Conservation (phyloP, 1,140 invertebrate genomes). For the Procambarus virginalis region DNA sequence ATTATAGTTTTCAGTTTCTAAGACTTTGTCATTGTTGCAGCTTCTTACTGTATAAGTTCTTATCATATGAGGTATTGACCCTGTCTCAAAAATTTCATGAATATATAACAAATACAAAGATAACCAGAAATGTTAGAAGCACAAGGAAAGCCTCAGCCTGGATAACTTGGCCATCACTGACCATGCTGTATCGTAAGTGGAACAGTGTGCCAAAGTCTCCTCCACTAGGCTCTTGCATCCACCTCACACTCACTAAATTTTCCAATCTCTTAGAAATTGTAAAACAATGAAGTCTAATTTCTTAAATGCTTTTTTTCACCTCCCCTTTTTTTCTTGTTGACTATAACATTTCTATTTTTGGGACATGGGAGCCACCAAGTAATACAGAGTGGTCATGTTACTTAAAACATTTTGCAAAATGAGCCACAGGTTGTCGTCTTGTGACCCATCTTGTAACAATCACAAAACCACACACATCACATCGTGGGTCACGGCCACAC, state of each 20-base stretch:
- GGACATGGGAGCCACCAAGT: no score
- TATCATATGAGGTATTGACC: no score
- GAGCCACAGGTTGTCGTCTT: no score
- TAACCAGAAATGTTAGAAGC: neutral
- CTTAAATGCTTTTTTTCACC: neutral
- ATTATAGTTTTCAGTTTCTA: neutral
- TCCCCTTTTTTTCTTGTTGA: neutral
- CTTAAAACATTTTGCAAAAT: no score
- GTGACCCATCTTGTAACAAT: no score
- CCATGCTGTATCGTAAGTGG: neutral
- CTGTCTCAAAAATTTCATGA: neutral
- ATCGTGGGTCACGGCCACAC: no score
- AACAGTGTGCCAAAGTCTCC: neutral
- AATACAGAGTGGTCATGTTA: no score
- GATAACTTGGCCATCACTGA: neutral
- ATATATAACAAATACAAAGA: neutral
- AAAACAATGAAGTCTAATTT: neutral
- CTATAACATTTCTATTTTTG: no score
- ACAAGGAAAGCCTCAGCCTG: neutral
- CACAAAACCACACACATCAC: no score
- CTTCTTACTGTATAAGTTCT: neutral
- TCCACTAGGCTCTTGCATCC: neutral
- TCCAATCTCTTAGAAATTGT: neutral
- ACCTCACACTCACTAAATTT: neutral
- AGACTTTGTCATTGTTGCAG: neutral